Base-by-base conservation (phyloP, 1,140 invertebrate species). In the Panulirus ornatus region DNA sequence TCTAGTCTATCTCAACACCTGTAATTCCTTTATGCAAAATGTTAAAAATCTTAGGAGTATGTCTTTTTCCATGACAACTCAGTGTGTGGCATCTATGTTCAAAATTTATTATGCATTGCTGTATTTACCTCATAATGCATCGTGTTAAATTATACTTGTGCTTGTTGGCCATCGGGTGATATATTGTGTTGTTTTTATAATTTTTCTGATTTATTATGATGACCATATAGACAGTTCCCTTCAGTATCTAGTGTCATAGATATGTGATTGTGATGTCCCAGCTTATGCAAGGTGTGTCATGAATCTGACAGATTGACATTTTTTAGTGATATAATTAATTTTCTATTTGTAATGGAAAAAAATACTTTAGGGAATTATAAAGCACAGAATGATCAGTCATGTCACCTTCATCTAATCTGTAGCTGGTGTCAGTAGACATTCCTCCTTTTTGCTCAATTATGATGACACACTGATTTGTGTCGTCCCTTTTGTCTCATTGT, bases 381-480 rank as follows among this genome's bases (percentile, higher is more conserved):
- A 81, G 44, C 76, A 54, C 58, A 38, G 27, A 76, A 40, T 58
- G 78, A 44, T 81, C 58, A 66, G 79, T 78, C 51, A 11, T 71
- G 47, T 73, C 38, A 58, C 51, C 47, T 89, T 75, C 51, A 54
- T 66, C n/a, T 70, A 82, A 71, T 89, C 76, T 83, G 51, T 89
- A 73, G 79, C 66, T 89, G 78, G 47, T 83, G 76, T 89, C 79
- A 75, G 87, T 89, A 89, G 78, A 89, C 87, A 89, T 89, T 89
- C 87, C 87, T 89, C 87, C 78, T 83, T 82, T 89, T 89, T 89
- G 79, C 79, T 83, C 78, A 89, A 82, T 89, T 88, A 36, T 71
- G 86, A 88, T 88, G 86, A 88, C 84, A 47, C 58, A 76, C n/a
- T 76, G 42, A 51, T 86, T n/a, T 63, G 44, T 86, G 73, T 78